These are phyloP conservation scores for Melieria crassipennis DNA, from an alignment of 2,888 invertebrate species.

Conservation along the genomic window DNA sequence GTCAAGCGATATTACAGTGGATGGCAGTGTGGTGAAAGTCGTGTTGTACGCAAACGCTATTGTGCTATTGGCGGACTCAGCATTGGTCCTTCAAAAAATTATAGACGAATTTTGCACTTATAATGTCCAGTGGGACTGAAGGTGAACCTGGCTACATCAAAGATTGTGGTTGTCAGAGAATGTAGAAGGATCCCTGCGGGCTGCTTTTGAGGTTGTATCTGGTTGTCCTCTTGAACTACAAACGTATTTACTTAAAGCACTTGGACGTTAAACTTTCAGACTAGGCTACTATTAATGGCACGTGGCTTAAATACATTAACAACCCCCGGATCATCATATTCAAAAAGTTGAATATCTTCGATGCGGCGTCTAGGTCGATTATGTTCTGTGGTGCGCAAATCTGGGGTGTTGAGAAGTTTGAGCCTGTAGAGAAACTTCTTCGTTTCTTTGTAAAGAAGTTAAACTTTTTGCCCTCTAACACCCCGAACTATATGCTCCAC, in stretches of 20 bases:
- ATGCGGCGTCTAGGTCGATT: not conserved
- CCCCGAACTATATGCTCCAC: conserved; percentile 6
- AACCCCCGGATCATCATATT: not conserved
- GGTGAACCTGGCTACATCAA: no score
- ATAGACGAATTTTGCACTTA: no score
- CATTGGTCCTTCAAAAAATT: no score
- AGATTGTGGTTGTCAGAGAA: no score
- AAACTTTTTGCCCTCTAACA: conserved; percentile 3
- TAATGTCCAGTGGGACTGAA: no score
- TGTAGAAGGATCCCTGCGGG: no score
- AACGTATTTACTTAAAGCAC: not conserved
- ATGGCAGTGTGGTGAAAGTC: no score
- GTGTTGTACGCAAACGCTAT: no score
- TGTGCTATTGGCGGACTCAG: no score
- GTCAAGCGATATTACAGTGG: no score
- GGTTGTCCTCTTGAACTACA: not conserved
- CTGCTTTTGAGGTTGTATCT: not conserved
- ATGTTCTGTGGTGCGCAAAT: conserved; percentile 3
- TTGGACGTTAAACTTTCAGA: not conserved
- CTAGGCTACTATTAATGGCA: no score
- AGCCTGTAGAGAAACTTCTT: not conserved
- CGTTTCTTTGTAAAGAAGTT: conserved; percentile 13
- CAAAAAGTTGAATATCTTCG: not conserved
- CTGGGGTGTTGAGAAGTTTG: not conserved
- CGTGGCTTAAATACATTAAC: not conserved